Conservation (phyloP, 2,888 invertebrate species). For the Notodonta ziczac region DNA sequence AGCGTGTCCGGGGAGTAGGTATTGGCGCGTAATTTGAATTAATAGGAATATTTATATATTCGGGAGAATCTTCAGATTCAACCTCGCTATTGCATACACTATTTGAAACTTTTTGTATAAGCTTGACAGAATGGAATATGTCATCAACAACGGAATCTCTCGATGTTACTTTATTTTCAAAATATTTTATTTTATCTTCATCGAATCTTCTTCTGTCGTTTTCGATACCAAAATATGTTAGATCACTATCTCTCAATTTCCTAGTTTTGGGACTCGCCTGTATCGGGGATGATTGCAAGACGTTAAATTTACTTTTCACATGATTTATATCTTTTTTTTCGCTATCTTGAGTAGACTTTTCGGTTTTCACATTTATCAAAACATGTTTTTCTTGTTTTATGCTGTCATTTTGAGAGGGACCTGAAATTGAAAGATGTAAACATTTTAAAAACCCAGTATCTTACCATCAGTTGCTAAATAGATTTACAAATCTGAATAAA, state of each 20-base stretch:
- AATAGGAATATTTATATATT: constrained; percentile 71
- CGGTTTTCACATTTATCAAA: constrained; percentile 26
- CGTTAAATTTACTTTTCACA: constrained; percentile 50
- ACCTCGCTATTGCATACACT: constrained; percentile 75
- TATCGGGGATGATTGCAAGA: constrained; percentile 55
- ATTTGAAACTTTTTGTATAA: constrained; percentile 71
- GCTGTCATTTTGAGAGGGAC: constrained; percentile 37
- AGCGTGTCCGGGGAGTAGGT: constrained; percentile 66
- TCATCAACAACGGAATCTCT: constrained; percentile 54
- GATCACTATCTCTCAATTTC: constrained; percentile 84
- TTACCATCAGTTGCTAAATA: background rate
- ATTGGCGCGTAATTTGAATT: constrained; percentile 60
- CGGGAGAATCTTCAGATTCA: constrained; percentile 71
- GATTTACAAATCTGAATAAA: no score
- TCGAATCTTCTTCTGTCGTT: constrained; percentile 33
- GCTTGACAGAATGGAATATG: constrained; percentile 70
- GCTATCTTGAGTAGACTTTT: constrained; percentile 20
- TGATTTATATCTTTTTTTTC: constrained; percentile 24
- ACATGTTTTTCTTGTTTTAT: constrained; percentile 30
- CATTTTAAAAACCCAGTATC: background rate
- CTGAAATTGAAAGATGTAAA: constrained; percentile 33
- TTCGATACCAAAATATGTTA: constrained; percentile 84
- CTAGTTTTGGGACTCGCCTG: constrained; percentile 65
- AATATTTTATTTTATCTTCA: constrained; percentile 28
- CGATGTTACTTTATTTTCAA: constrained; percentile 27